Conservation (phyloP, 2,888 invertebrate genomes). For the Coremacera marginata region DNA sequence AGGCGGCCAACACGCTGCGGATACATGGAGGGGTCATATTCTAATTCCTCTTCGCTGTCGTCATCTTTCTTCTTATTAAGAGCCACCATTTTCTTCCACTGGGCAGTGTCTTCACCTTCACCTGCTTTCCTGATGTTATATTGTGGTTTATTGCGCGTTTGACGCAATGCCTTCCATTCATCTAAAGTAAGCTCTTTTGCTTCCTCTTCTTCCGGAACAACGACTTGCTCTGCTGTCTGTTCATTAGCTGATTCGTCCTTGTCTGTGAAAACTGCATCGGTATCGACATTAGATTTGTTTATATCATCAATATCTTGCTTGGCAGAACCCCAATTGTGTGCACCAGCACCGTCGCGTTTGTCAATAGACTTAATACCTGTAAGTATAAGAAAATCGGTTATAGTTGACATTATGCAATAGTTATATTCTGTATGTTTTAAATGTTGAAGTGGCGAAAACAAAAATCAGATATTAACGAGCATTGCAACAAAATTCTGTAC, state of each 20-base stretch:
- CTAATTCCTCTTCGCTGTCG: conserved; percentile 76
- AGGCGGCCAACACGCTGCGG: conserved; percentile 89
- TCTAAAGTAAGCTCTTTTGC: conserved; percentile 91
- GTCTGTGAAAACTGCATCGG: conserved; percentile 55
- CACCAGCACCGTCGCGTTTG: conserved; percentile 94
- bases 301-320: conserved; percentile 86
- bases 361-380: conserved; percentile 85
- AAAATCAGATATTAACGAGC: no score
- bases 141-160: conserved; percentile 83
- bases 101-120: conserved; percentile 90
- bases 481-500: no score
- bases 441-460: no score
- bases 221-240: conserved; percentile 68
- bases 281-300: conserved; percentile 56
- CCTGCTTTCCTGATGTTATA: conserved; percentile 94
- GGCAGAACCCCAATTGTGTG: conserved; percentile 95
- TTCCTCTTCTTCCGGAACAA: conserved; percentile 77
- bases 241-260: conserved; percentile 67
- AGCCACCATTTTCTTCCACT: conserved; percentile 93
- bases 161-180: conserved; percentile 91
- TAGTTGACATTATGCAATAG: neutral
- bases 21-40: conserved; percentile 82
- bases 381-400: conserved; percentile 9
- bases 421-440: no score
- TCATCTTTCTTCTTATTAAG: conserved; percentile 78